Percentiles rank a stretch among this genome's conserved stretches.
Conservation (phyloP, 1,140 invertebrate genomes). For the Drosophila kepulauana region DNA sequence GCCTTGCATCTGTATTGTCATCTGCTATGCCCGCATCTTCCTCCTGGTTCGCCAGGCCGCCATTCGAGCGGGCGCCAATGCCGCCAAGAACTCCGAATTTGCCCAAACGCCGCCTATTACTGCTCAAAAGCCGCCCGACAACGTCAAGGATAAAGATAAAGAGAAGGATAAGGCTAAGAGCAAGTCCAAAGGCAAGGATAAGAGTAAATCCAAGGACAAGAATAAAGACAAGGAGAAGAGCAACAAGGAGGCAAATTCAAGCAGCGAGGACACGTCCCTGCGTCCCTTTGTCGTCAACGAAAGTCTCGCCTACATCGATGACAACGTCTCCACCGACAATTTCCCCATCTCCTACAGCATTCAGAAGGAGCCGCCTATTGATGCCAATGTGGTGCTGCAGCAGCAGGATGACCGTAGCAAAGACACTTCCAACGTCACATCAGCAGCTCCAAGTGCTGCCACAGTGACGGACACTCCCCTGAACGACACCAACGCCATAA, state of each 20-base stretch:
- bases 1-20: slow-evolving; percentile 91
- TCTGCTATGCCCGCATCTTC: slow-evolving; percentile 93
- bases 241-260: neutral
- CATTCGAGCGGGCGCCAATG: slow-evolving; percentile 85
- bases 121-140: neutral
- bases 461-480: neutral
- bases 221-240: neutral
- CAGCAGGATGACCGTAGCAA: neutral
- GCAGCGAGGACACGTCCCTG: neutral
- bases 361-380: slow-evolving; percentile 37
- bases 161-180: slow-evolving; percentile 19
- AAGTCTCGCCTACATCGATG: slow-evolving; percentile 68
- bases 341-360: slow-evolving; percentile 69
- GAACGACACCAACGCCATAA: slow-evolving; percentile 16
- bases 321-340: slow-evolving; percentile 63
- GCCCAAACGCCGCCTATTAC: slow-evolving; percentile 26
- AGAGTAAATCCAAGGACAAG: slow-evolving; percentile 3
- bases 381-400: slow-evolving; percentile 62
- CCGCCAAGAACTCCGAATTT: slow-evolving; percentile 48
- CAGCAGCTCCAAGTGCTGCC: neutral
- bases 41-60: slow-evolving; percentile 92
- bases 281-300: slow-evolving; percentile 69
- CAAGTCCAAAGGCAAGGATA: slow-evolving; percentile 5
- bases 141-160: slow-evolving; percentile 6
- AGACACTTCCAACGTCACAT: neutral